Conservation (phyloP, 2,797 vertebrate genomes). For the Centropyge bicolor region DNA sequence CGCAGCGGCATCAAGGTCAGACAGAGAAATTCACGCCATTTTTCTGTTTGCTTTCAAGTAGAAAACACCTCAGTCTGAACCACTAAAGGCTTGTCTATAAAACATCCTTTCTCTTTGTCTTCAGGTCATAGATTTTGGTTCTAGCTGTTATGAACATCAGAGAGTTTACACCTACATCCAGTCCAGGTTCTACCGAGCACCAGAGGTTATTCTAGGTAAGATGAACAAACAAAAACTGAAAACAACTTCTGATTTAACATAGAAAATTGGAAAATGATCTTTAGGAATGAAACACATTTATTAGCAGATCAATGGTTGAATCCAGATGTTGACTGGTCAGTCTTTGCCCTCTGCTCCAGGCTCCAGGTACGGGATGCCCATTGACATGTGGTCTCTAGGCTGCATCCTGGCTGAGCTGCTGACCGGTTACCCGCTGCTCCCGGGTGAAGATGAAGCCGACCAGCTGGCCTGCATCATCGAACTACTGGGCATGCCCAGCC, state of each 20-base stretch:
- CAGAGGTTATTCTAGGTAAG: constrained; percentile 95
- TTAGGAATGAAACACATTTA: not conserved
- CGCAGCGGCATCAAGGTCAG: constrained; percentile 95
- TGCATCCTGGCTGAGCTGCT: constrained; percentile 98
- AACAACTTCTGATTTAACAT: not conserved
- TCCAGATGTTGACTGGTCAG: not conserved
- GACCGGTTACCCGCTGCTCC: constrained; percentile 95
- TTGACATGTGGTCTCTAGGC: constrained; percentile 99
- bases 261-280: not conserved
- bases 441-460: constrained; percentile 98
- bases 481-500: constrained; percentile 94
- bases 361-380: constrained; percentile 97
- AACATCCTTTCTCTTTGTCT: not conserved
- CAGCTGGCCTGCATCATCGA: constrained; percentile 99
- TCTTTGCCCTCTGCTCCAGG: constrained; percentile 65
- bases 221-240: not conserved
- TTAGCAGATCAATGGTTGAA: not conserved
- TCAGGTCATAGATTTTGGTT: constrained; percentile 97
- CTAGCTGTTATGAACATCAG: constrained; percentile 98
- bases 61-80: not conserved
- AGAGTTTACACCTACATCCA: constrained; percentile 99
- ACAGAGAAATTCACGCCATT: too few relatives aligned
- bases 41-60: not conserved
- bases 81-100: not conserved
- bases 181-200: constrained; percentile 97